Evolutionary conservation across 2,113 vertebrate genomes (phyloP), one percentile per base, ranked within the genome.

Genomic region (Conger conger): DNA sequence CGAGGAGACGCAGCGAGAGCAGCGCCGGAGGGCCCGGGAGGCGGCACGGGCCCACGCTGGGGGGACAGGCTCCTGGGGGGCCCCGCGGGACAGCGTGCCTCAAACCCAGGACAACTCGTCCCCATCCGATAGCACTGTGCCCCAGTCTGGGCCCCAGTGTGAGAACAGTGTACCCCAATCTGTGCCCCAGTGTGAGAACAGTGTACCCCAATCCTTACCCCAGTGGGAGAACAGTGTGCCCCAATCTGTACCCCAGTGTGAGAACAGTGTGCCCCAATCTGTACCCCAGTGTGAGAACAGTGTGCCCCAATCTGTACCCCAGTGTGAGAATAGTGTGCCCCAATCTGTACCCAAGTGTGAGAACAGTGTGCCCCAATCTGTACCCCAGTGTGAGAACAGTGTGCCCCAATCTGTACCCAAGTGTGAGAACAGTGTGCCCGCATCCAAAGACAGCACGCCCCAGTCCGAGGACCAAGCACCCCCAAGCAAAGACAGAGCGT

Each of bases 1-100:
- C 0, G 97, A 98, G 86, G 97, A 98, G 88, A 93, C 94, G 0
- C 96, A 97, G 0, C 89, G 94, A 13, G 97, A 99, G 89, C 94
- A 91, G 0, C 91, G 96, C 0, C 91, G 94, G 17, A 88, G 92
- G 79, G 94, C 95, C 9, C 88, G 96, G 4, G 95, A 96, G 38
- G 90, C 91, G 57, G 91, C 86, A 0, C 76, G 85, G 11, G 84
- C 82, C 30, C 60, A 84, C 0, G 38, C 54, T 63, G 89, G 86
- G 0, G 85, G 87, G 76, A 90, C 89, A 0, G 77, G 42, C 2
- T 50, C 88, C 0, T 88, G 81, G 8, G 91, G 92, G 30, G 82
- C 86, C 0, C 84, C 90, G 0, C 87, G 82, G 9, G 93, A 92
- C 27, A 37, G 79, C 0, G 88, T 88, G 54, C 83, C 53, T 17